Conservation (phyloP, 2,888 invertebrate genomes). For the Ectropis crepuscularia region DNA sequence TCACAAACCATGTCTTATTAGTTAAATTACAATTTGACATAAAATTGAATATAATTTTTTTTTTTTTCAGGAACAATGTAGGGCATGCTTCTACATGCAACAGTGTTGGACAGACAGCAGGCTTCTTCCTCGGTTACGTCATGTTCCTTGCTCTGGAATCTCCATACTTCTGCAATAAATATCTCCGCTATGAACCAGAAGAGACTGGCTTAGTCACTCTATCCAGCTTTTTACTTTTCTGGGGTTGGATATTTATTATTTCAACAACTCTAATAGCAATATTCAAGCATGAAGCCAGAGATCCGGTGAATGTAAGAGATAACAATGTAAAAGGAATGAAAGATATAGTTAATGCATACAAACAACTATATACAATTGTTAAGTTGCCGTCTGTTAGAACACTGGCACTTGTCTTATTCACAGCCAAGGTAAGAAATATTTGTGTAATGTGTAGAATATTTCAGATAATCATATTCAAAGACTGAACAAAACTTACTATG, state of each 20-base stretch:
- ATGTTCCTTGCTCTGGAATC: conserved; percentile 98
- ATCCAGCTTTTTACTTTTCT: conserved; percentile 95
- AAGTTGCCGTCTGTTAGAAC: conserved; percentile 92
- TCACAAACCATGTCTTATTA: too few species aligned
- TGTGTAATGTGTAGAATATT: too few species aligned
- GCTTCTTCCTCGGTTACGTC: conserved; percentile 98
- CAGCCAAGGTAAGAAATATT: conserved; percentile 89
- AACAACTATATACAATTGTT: conserved; percentile 92
- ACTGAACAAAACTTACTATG: too few species aligned
- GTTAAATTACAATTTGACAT: background rate
- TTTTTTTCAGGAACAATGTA: conserved; percentile 91
- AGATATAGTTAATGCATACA: conserved; percentile 89
- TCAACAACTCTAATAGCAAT: conserved; percentile 95
- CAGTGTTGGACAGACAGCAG: conserved; percentile 98
- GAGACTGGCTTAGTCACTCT: conserved; percentile 89
- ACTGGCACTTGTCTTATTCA: conserved; percentile 92
- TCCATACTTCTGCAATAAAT: conserved; percentile 97
- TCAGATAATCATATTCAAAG: too few species aligned
- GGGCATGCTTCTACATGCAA: conserved; percentile 99
- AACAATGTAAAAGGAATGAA: conserved; percentile 67
- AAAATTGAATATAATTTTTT: background rate
- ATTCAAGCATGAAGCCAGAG: conserved; percentile 92
- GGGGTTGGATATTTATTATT: conserved; percentile 96
- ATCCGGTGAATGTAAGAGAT: conserved; percentile 56
- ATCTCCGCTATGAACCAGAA: conserved; percentile 89